Base-by-base conservation (phyloP, 2,797 vertebrate species). In the Sebastes dallii region DNA sequence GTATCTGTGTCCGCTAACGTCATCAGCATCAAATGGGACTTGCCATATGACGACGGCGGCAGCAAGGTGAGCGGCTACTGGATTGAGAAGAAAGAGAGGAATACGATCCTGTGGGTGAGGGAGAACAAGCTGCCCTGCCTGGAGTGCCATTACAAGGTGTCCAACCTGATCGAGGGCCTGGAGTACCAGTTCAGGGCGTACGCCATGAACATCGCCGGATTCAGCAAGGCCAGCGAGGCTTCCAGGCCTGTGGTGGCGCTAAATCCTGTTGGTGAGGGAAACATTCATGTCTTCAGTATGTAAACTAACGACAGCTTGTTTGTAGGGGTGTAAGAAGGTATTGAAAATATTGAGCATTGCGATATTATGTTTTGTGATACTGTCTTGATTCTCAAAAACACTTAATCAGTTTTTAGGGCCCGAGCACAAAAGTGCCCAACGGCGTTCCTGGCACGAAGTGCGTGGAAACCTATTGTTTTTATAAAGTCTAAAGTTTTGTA, bases 11-110 rank as follows among this genome's bases (percentile, higher is more conserved):
- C 97, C 74, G 96, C 98, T 80, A 97, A 83, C 81, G 94, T 95
- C 82, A 99, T 99, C 94, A 91, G 94, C 75, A 99, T 99, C 90
- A 97, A 96, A 80, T 99, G 99, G 99, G 99, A 99, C 58, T 95
- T 98, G 25, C 98, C 99, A 39, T 99, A 99, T 87, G 95, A 98
- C 61, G 99, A 99, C 61, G 99, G 99, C 46, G 99, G 99, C 90
- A 99, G 98, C 92, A 93, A 97, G 92, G 94, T 99, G 80, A 95
- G 96, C 64, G 99, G 98, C 79, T 99, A 99, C 82, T 99, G 98
- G 99, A 98, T 99, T 83, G 99, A 99, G 93, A 99, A 98, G 95
- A 99, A 99, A 86, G 99, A 99, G 90, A 97, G 98, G 34, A 99
- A 99, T 91, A 99, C 98, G 1, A 99, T 99, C 81, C 95, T 99